These are phyloP conservation scores for Cynaeus angustus DNA, from an alignment of 2,888 invertebrate genomes.

Conservation along the genomic window DNA sequence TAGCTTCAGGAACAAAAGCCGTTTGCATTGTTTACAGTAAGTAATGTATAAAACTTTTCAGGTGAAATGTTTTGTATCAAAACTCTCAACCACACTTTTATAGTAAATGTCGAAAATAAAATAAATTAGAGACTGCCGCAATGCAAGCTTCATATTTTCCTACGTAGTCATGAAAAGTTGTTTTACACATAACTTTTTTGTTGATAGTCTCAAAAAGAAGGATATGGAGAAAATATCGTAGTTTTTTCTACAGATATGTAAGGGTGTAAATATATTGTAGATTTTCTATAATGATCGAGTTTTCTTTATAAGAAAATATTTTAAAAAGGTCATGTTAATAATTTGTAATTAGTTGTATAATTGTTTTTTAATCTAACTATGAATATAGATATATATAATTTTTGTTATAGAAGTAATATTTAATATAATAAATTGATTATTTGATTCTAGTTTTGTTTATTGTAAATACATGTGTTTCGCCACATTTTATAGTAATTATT, in stretches of 20 bases:
- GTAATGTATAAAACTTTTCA: slow-evolving; percentile 48
- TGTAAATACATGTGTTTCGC: slow-evolving; percentile 57
- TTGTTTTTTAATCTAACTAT: slow-evolving; percentile 68
- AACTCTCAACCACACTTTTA: slow-evolving; percentile 53
- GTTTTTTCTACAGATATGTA: slow-evolving; percentile 61
- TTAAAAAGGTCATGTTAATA: slow-evolving; percentile 67
- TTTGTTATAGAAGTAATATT: slow-evolving; percentile 70
- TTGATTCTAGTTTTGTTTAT: slow-evolving; percentile 56
- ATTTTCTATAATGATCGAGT: slow-evolving; percentile 69
- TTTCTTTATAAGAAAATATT: slow-evolving; percentile 71
- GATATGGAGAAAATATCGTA: slow-evolving; percentile 54
- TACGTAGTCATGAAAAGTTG: slow-evolving; percentile 51
- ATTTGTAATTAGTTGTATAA: slow-evolving; percentile 71
- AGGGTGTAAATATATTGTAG: slow-evolving; percentile 61
- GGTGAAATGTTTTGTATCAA: slow-evolving; percentile 65
- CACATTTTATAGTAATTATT: slow-evolving; percentile 61
- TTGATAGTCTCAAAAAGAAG: slow-evolving; percentile 52
- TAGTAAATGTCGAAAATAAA: slow-evolving; percentile 44
- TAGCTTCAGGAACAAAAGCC: slow-evolving; percentile 38
- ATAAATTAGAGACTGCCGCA: slow-evolving; percentile 55
- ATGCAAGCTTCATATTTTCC: slow-evolving; percentile 59
- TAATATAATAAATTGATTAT: slow-evolving; percentile 67
- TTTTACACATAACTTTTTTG: slow-evolving; percentile 47
- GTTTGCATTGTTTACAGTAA: slow-evolving; percentile 48
- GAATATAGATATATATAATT: slow-evolving; percentile 68